Evolutionary conservation across 2,113 vertebrate species (phyloP), one percentile per base, ranked within the genome.

Genomic region (Seriola quinqueradiata): DNA sequence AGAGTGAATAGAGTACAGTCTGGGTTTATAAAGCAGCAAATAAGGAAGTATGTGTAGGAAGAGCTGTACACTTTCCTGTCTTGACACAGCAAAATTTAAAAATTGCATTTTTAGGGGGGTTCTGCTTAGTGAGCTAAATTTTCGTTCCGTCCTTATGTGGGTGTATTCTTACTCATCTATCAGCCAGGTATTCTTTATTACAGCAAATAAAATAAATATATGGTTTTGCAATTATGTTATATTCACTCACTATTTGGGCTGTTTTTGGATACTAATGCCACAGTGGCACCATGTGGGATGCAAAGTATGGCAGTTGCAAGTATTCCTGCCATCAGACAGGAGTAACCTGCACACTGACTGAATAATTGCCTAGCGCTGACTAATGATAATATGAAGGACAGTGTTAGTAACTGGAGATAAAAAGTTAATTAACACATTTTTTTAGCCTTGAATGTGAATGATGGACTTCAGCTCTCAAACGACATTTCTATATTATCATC

Each of bases 11-110:
- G 9, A 73, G 67, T 3, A 0, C 0, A 52, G 44, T 48, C 42
- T 36, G 25, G 4, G 5, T 65, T 90, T 92, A 87, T 92, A 89
- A 69, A 82, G 84, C 23, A 0, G 8, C 40, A 21, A 67, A 85
- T 0, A 11, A 70, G 87, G 90, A 91, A 88, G 83, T 78, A 12
- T 14, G 32, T 0, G 16, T n/a, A 4, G 14, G 34, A 69, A 68
- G 11, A 1, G 6, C 34, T 28, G 2, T 38, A 7, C 38, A 3
- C 2, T 10, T 12, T 3, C 36, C 38, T n/a, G 1, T 81, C 7
- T 28, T 42, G 11, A 32, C 13, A 55, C 36, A n/a, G 19, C 25
- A 21, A 40, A 66, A 72, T 74, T 11, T 23, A 23, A 52, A 80
- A 42, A 8, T 25, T 4, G 0, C 0, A 19, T 48, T 66, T 71